Base-by-base conservation (phyloP, 1,140 invertebrate species). In the Carposina sasakii region DNA sequence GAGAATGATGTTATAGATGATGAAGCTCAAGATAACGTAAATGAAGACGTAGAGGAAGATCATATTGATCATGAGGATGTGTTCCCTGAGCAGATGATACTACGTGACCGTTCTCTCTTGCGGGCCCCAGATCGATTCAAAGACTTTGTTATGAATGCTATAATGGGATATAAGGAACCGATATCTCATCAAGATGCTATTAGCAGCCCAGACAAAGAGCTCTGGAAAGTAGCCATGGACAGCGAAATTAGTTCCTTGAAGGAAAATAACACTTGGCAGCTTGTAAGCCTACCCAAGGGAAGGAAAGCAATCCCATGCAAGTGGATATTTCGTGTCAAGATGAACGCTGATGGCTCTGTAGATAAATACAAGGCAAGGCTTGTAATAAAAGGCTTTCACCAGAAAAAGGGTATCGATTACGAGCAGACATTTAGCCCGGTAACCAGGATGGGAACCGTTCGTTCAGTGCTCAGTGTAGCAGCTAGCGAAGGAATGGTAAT, bases 371-470 rank as follows among this genome's bases (percentile, higher is more conserved):
- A 48, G 21, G 45, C 54, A 9, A 41, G 81, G 21, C 57, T 85
- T 19, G 76, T 86, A 0, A 67, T 60, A 3, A 67, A 69, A 62
- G 82, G 81, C 5, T 86, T 61, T 49, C 34, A 24, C 3, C 79
- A 85, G 55, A 50, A 44, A 20, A 19, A 63, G 3, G 81, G 81
- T 3, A 55, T 79, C 5, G 78, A 82, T 36, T 81, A 67, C 42
- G 34, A 52, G 10, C 66, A 86, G 54, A 79, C 74, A 8, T 84
- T 76, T 50, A 53, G 67, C n/a, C 78, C 77, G 12, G 76, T 81
- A 5, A 63, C 61, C 3, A 58, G 54, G 24, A 50, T 58, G 21
- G 51, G 22, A 21, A 67, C 79, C 10, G 60, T 85, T 33, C 48
- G 74, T 28, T 37, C 58, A 24, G 9, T 82, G 2, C 43, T 82